These are phyloP conservation scores for Dasypolia templi DNA, from an alignment of 2,888 invertebrate genomes.

Conservation along the genomic window DNA sequence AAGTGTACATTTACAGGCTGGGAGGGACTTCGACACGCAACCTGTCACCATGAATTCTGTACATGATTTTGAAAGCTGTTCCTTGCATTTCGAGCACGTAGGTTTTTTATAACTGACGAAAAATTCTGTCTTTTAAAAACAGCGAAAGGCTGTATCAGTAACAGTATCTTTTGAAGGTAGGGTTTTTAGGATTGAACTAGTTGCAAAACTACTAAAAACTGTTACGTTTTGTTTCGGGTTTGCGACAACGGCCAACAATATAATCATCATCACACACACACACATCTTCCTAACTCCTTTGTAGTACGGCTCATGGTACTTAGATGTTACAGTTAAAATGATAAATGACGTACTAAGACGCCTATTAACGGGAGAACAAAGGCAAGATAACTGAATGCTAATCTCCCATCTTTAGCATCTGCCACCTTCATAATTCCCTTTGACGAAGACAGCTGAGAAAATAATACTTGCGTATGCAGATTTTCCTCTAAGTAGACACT, in stretches of 20 bases:
- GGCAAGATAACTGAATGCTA: slow-evolving; percentile 35
- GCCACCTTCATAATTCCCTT: slow-evolving; percentile 43
- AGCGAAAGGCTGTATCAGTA: too few relatives aligned
- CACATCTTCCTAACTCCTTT: background rate
- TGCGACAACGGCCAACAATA: background rate
- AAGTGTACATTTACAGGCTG: too few relatives aligned
- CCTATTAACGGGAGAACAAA: slow-evolving; percentile 33
- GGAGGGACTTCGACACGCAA: too few relatives aligned
- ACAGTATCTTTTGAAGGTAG: background rate
- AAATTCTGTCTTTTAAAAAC: too few relatives aligned
- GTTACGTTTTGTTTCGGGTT: background rate
- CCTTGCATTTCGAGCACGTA: too few relatives aligned
- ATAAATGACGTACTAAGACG: slow-evolving; percentile 27
- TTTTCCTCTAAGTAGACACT: background rate
- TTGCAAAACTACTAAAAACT: too few relatives aligned
- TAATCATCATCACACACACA: background rate
- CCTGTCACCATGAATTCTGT: too few relatives aligned
- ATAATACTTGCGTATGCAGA: slow-evolving; percentile 9
- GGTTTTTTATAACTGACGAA: too few relatives aligned
- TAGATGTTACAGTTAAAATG: slow-evolving; percentile 8
- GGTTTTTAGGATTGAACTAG: background rate
- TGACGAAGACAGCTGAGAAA: slow-evolving; percentile 37
- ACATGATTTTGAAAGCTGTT: too few relatives aligned
- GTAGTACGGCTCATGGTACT: background rate
- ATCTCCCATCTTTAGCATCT: slow-evolving; percentile 45